Evolutionary conservation across 2,797 vertebrate species (phyloP).

Genomic region (Pangasius mekongensis): DNA sequence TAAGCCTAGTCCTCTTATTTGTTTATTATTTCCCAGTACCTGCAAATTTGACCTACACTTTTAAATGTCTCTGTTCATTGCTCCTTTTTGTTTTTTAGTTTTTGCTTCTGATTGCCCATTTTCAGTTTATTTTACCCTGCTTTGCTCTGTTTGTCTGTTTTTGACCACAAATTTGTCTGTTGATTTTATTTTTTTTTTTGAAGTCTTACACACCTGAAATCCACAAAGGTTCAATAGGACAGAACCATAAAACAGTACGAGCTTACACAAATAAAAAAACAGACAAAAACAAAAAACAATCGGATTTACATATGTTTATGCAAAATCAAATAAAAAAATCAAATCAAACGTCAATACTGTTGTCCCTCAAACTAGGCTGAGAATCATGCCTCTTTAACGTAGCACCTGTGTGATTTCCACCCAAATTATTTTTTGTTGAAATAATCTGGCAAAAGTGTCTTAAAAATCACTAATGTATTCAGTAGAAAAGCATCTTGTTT

Average conservation of each 20-base stretch:
- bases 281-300: background rate
- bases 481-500: background rate
- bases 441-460: background rate
- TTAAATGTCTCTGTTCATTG: background rate
- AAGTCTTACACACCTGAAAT: background rate
- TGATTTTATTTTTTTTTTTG: too few relatives aligned
- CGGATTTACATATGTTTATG: background rate
- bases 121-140: background rate
- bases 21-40: background rate
- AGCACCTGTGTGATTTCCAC: background rate
- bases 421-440: background rate
- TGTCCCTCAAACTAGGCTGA: background rate
- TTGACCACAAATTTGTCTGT: background rate
- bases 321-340: background rate
- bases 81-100: background rate
- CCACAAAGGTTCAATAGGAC: background rate
- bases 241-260: background rate
- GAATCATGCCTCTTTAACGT: background rate
- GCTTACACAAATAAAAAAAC: background rate
- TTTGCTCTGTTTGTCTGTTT: background rate
- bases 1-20: background rate
- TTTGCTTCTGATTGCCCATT: background rate
- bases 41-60: background rate
- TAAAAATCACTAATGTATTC: background rate
- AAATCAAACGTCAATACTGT: background rate